These are phyloP conservation scores for Bombus breviceps DNA, from an alignment of 1,140 invertebrate species.

Conservation along the genomic window DNA sequence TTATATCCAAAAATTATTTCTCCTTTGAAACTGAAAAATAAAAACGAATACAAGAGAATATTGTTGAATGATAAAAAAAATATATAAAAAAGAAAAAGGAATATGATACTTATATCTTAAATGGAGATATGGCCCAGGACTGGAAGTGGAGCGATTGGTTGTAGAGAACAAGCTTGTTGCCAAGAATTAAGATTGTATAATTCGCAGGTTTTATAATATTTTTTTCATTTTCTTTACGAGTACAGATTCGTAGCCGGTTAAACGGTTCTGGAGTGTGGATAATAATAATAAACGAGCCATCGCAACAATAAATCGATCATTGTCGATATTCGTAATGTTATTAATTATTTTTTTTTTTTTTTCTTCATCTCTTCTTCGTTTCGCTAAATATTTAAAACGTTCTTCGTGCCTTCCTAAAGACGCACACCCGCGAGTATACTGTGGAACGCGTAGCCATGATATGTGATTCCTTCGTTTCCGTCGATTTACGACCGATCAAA, in stretches of 20 bases:
- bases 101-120: too few species aligned
- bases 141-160: background rate
- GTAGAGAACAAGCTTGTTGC: constrained; percentile 14
- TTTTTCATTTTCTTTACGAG: constrained; percentile 52
- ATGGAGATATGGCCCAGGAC: background rate
- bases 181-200: constrained; percentile 73
- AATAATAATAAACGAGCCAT: constrained; percentile 60
- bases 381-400: constrained; percentile 57
- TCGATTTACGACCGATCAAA: constrained; percentile 38
- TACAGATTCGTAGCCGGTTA: constrained; percentile 68
- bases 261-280: constrained; percentile 48
- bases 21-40: too few species aligned
- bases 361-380: background rate
- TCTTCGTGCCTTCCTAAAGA: constrained; percentile 55
- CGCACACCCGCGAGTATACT: constrained; percentile 51
- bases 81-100: too few species aligned
- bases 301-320: constrained; percentile 65
- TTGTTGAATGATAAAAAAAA: too few species aligned
- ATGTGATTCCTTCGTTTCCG: constrained; percentile 60
- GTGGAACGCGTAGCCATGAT: constrained; percentile 59
- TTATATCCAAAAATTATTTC: too few species aligned
- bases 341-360: constrained; percentile 10
- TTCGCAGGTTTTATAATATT: constrained; percentile 58
- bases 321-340: constrained; percentile 48
- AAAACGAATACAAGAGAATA: too few species aligned